Conservation (phyloP, 2,113 vertebrate genomes). For the Piaya cayana region DNA sequence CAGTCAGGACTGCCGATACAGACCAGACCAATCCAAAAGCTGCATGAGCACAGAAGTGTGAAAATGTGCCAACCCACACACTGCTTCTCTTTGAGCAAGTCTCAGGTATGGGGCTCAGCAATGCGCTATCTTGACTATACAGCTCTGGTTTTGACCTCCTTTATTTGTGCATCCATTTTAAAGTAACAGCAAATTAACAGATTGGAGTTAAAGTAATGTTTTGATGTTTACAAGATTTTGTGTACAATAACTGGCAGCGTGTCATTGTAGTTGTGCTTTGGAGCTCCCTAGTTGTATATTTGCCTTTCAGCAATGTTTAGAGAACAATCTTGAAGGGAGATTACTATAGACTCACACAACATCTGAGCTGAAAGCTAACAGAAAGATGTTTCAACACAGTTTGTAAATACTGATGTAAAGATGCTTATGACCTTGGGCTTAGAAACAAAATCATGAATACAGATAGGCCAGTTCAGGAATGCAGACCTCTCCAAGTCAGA, state of each 20-base stretch:
- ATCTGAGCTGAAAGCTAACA: neutral
- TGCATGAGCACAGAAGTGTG: neutral
- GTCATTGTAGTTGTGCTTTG: neutral
- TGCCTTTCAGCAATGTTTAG: neutral
- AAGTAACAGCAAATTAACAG: neutral
- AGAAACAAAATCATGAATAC: neutral
- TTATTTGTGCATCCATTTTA: neutral
- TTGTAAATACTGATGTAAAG: neutral
- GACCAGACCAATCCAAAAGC: neutral
- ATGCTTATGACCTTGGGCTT: neutral
- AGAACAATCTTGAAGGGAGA: neutral
- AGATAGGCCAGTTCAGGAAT: neutral
- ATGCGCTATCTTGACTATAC: accelerated
- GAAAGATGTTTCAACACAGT: neutral
- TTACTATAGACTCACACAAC: neutral
- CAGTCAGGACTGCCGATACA: neutral
- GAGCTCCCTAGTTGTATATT: neutral
- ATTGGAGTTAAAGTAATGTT: neutral
- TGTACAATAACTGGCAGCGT: neutral
- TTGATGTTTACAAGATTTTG: neutral
- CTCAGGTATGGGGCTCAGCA: neutral
- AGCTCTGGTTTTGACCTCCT: neutral
- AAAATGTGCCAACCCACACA: neutral
- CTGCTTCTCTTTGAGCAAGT: neutral
- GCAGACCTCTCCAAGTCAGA: neutral